Evolutionary conservation across 2,113 vertebrate genomes (phyloP).

Genomic region (Hemiprocne comata): DNA sequence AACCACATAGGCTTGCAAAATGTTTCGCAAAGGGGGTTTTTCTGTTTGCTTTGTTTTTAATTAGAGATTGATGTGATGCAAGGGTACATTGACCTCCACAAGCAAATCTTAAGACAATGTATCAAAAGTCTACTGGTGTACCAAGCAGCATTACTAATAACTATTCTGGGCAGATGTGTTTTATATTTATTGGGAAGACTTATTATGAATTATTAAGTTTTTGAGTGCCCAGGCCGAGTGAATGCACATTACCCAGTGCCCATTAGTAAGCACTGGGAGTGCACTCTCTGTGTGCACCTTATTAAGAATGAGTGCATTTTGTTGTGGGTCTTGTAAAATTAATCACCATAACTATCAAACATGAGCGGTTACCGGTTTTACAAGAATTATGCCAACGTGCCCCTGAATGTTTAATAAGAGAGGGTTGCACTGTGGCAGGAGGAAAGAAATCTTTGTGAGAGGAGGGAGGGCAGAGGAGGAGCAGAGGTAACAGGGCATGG

Average conservation of each 20-base stretch:
- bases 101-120: not conserved
- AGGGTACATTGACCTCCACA: not conserved
- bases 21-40: not conserved
- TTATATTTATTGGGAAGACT: constrained; percentile 27
- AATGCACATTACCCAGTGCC: not conserved
- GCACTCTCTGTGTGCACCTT: not conserved
- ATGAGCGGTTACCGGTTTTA: not conserved
- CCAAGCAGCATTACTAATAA: not conserved
- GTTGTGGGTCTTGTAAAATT: constrained; percentile 45
- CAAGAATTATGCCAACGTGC: not conserved
- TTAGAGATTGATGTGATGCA: not conserved
- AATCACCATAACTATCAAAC: constrained; percentile 4
- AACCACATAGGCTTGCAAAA: not conserved
- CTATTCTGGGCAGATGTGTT: not conserved
- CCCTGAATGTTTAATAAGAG: not conserved
- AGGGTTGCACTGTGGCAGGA: not conserved
- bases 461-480: not conserved
- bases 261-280: not conserved
- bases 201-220: constrained; percentile 56
- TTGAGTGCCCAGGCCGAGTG: constrained; percentile 25
- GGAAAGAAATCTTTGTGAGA: not conserved
- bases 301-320: constrained; percentile 2
- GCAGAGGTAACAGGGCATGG: not conserved
- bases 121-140: not conserved
- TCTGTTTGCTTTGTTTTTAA: not conserved